These are phyloP conservation scores for Acleris holmiana DNA, from an alignment of 2,888 invertebrate species.

Conservation along the genomic window DNA sequence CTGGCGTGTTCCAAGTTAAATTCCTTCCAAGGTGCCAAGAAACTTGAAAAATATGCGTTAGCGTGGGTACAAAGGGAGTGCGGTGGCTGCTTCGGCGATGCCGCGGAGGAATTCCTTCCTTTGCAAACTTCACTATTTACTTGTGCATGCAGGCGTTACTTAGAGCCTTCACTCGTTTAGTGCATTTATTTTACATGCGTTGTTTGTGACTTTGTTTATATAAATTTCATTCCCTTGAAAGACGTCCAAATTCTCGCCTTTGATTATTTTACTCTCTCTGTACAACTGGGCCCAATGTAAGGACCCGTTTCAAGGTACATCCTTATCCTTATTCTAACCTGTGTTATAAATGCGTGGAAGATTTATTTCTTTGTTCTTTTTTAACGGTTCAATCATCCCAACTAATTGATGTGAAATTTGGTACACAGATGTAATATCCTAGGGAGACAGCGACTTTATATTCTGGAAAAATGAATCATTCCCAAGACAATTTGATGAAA, in stretches of 20 bases:
- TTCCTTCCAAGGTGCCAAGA: constrained; percentile 62
- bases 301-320: too few relatives aligned
- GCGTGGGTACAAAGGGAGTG: constrained; percentile 16
- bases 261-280: too few relatives aligned
- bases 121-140: constrained; percentile 16
- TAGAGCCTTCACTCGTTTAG: constrained; percentile 2
- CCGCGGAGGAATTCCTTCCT: constrained; percentile 11
- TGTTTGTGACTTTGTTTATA: neutral
- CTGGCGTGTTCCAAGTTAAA: constrained; percentile 59
- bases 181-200: neutral
- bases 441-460: too few relatives aligned
- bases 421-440: too few relatives aligned
- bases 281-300: too few relatives aligned
- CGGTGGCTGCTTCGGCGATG: constrained; percentile 3
- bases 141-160: constrained; percentile 13
- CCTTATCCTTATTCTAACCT: too few relatives aligned
- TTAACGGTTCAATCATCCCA: too few relatives aligned
- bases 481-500: too few relatives aligned
- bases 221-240: neutral
- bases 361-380: too few relatives aligned
- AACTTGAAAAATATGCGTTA: constrained; percentile 41
- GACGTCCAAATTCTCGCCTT: neutral
- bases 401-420: too few relatives aligned
- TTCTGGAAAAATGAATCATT: too few relatives aligned
- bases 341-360: too few relatives aligned